Conservation (phyloP, 2,113 vertebrate species). For the Anolis carolinensis region DNA sequence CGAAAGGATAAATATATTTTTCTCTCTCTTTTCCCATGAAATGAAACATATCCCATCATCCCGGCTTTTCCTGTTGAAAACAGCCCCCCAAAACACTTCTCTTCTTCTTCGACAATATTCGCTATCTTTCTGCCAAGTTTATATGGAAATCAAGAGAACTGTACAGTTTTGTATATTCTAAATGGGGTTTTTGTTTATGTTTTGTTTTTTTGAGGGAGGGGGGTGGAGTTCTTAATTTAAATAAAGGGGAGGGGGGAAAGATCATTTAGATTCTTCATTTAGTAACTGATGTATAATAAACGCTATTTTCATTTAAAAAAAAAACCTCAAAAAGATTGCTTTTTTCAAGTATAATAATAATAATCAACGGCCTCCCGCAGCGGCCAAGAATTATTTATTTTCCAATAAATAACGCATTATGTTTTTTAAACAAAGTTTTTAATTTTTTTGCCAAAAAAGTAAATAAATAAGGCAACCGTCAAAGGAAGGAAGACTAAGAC, state of each 20-base stretch:
- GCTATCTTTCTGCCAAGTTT: constrained; percentile 94
- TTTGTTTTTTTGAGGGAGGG: constrained; percentile 27
- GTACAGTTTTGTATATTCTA: constrained; percentile 99
- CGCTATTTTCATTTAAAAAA: constrained; percentile 89
- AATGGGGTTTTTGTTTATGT: constrained; percentile 83
- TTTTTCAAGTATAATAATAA: constrained; percentile 84
- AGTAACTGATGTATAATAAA: constrained; percentile 97
- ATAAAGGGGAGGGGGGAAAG: constrained; percentile 72
- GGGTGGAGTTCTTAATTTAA: constrained; percentile 96
- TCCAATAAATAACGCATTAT: constrained; percentile 97
- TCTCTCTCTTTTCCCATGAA: no score
- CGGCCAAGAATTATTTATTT: constrained; percentile 97
- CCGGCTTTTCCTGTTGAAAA: no score
- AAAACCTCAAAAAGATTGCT: constrained; percentile 81
- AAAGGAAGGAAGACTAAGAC: constrained; percentile 69
- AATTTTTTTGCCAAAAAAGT: background rate
- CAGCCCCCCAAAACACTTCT: no score
- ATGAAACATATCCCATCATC: no score
- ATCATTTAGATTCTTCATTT: constrained; percentile 97
- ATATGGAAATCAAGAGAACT: constrained; percentile 71
- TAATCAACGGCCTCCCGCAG: constrained; percentile 86
- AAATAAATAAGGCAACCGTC: constrained; percentile 64
- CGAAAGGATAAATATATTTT: no score
- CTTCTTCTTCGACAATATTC: constrained; percentile 6
- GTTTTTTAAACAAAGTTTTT: constrained; percentile 68